Base-by-base conservation (phyloP, 2,888 invertebrate genomes). In the Sipunculus nudus region DNA sequence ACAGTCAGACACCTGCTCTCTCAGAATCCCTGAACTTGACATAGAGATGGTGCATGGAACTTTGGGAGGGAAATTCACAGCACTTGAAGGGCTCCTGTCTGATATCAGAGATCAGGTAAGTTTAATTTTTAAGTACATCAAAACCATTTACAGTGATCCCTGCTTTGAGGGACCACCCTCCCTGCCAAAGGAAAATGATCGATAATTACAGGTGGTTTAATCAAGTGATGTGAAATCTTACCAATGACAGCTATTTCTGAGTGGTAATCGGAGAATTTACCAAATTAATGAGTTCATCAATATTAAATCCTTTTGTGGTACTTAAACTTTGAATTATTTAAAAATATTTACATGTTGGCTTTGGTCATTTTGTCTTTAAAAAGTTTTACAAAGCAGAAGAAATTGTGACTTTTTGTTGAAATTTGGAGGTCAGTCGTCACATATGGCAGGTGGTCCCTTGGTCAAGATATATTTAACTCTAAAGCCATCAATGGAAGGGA, bases 21-120 rank as follows among this genome's bases (percentile, higher is more conserved):
- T 96, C 70, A 79, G 84, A 40, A 90, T 96, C 72, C 97, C 97
- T 0, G 94, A 97, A 83, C 79, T 99, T 54, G 93, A 95, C 1
- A 85, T 97, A 70, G 91, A 92, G 75, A 72, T 80, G 45, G 92
- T 92, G 59, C 94, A 93, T 0, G 88, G 90, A 5, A 92, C 96
- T 2, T 85, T 97, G 23, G 92, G 94, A 4, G 96, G 98, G 0
- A 88, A 95, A 53, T 99, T 98, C 83, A 94, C 95, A 0, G 99
- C 99, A 0, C 88, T 97, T 0, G 98, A 99, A 86, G 98, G 98
- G 0, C 84, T 96, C 21, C 81, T 96, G 39, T 76, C 84, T 1
- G 92, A 93, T 21, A 90, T 95, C 28, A 90, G 88, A 67, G 91
- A 91, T 0, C 81, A 84, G 77, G 80, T 85, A 60, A 19, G 31